phyloP scores from a whole-genome alignment of 2,113 vertebrate genomes.

The Oryzias woworae region DNA sequence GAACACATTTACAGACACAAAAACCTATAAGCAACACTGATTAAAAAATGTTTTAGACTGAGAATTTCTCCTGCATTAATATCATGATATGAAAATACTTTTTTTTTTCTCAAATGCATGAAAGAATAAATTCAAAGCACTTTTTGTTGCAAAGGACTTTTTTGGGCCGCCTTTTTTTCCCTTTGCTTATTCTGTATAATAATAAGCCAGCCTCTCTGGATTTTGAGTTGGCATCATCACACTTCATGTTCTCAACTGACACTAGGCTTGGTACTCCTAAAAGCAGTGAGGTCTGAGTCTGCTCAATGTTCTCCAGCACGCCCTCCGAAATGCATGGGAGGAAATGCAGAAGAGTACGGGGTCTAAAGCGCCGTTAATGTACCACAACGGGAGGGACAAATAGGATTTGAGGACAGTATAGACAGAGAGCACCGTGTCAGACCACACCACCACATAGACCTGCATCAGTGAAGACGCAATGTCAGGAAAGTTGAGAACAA shows the following conservation, averaged over 20 bases:
- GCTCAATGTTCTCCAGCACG: slow-evolving; percentile 72
- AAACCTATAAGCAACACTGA: too few species aligned
- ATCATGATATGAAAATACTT: too few species aligned
- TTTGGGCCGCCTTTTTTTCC: not conserved
- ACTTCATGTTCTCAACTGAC: slow-evolving; percentile 25
- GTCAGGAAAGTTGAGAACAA: slow-evolving; percentile 80
- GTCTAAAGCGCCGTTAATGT: slow-evolving; percentile 78
- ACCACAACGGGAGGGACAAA: slow-evolving; percentile 80
- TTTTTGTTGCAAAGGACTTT: too few species aligned
- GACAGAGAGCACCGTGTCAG: slow-evolving; percentile 59
- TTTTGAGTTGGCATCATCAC: slow-evolving; percentile 13
- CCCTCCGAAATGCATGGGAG: slow-evolving; percentile 75
- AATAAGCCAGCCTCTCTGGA: slow-evolving; percentile 17
- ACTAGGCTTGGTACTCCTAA: slow-evolving; percentile 10
- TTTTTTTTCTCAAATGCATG: too few species aligned
- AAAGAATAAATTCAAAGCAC: too few species aligned
- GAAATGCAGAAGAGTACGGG: slow-evolving; percentile 80
- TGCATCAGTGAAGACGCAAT: slow-evolving; percentile 80
- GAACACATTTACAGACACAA: too few species aligned
- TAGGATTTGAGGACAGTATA: slow-evolving; percentile 79
- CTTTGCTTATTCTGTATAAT: not conserved
- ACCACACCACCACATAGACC: slow-evolving; percentile 76
- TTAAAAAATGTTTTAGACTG: too few species aligned
- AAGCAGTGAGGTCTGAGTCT: slow-evolving; percentile 44
- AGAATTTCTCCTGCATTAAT: too few species aligned